Evolutionary conservation across 2,888 invertebrate genomes (phyloP).

Genomic region (Mimumesa dahlbomi): DNA sequence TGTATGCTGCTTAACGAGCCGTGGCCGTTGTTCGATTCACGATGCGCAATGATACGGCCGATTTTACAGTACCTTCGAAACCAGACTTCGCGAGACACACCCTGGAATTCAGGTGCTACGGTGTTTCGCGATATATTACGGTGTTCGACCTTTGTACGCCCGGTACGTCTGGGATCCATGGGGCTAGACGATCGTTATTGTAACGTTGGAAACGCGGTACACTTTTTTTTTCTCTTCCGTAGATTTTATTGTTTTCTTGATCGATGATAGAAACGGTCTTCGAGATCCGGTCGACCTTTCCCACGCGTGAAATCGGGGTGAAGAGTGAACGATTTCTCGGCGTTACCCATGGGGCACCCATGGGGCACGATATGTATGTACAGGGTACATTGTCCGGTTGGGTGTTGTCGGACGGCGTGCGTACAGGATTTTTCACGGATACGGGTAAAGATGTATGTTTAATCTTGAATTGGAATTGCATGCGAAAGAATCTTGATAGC

Average conservation of each 20-base stretch:
- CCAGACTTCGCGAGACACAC: slow-evolving; percentile 31
- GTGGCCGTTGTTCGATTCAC: slow-evolving; percentile 20
- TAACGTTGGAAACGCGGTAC: slow-evolving; percentile 12
- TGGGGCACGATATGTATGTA: slow-evolving; percentile 1
- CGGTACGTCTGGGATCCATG: slow-evolving; percentile 35
- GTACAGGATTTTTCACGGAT: no score
- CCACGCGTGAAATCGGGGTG: slow-evolving; percentile 61
- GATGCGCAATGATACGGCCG: slow-evolving; percentile 2
- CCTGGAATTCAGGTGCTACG: slow-evolving; percentile 35
- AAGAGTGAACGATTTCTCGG: slow-evolving; percentile 44
- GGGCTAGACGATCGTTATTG: slow-evolving; percentile 43
- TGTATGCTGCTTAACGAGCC: slow-evolving; percentile 32
- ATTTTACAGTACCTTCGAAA: no score
- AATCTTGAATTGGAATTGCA: no score
- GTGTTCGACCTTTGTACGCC: slow-evolving; percentile 58
- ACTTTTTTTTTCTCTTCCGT: slow-evolving; percentile 8
- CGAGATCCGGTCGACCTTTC: slow-evolving; percentile 66
- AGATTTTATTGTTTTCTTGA: slow-evolving; percentile 21
- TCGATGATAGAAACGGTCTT: slow-evolving; percentile 48
- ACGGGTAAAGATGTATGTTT: no score
- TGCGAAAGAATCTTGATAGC: no score
- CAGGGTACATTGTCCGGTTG: slow-evolving; percentile 48
- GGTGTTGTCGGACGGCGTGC: no score
- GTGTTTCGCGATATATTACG: slow-evolving; percentile 45
- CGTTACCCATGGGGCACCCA: no score